Conservation (phyloP, 2,888 invertebrate genomes). For the Caradrina kadenii region DNA sequence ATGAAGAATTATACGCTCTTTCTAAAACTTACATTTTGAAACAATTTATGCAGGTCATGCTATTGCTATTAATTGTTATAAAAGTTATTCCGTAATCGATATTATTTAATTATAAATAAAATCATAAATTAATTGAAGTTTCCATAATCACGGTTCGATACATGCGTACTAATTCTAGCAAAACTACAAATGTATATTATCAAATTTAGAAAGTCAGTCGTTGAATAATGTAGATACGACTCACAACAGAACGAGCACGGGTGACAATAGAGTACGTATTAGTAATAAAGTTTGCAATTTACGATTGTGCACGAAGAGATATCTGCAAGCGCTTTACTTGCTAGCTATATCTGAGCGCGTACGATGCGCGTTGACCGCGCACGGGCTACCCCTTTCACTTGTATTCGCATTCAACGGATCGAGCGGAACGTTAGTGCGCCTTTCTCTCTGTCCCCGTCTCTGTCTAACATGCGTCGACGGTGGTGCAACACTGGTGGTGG, state of each 20-base stretch:
- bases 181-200: slow-evolving; percentile 19
- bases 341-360: slow-evolving; percentile 76
- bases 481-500: slow-evolving; percentile 82
- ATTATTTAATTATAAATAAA: slow-evolving; percentile 65
- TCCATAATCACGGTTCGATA: not conserved
- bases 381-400: slow-evolving; percentile 89
- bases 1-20: slow-evolving; percentile 70
- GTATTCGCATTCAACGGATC: slow-evolving; percentile 85
- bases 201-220: slow-evolving; percentile 44
- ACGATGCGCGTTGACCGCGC: slow-evolving; percentile 82
- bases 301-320: slow-evolving; percentile 69
- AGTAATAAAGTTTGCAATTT: slow-evolving; percentile 65
- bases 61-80: slow-evolving; percentile 52
- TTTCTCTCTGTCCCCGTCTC: slow-evolving; percentile 88
- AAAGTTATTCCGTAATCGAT: slow-evolving; percentile 63
- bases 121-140: slow-evolving; percentile 13
- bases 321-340: slow-evolving; percentile 70
- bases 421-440: slow-evolving; percentile 86
- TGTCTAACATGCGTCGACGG: slow-evolving; percentile 82
- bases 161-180: not conserved
- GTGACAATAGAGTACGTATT: slow-evolving; percentile 59
- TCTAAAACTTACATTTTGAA: slow-evolving; percentile 73
- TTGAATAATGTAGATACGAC: slow-evolving; percentile 9
- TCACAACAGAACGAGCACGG: slow-evolving; percentile 37
- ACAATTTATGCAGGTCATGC: slow-evolving; percentile 63